Percentiles rank a stretch among this genome's conserved stretches.
phyloP scores from a whole-genome alignment of 64 coral and sea anemone genomes.

The Stichodactyla mertensii region DNA sequence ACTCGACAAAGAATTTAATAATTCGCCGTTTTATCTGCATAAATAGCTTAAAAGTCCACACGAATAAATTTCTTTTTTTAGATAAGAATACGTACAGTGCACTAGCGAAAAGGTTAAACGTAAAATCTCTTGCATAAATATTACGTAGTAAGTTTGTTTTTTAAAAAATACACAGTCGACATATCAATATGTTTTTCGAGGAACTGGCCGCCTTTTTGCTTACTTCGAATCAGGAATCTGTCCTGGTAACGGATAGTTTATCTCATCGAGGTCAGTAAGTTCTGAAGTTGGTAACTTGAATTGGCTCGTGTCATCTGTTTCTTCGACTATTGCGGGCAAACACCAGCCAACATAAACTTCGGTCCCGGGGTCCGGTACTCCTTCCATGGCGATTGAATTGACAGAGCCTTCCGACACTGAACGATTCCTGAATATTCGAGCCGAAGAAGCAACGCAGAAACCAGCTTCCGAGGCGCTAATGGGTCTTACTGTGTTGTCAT shows the following conservation, averaged over 20 bases:
- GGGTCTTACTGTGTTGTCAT: slow-evolving; percentile 51
- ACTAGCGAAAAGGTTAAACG: not conserved
- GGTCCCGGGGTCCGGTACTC: slow-evolving; percentile 14
- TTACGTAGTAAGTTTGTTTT: not conserved
- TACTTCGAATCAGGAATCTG: slow-evolving; percentile 2
- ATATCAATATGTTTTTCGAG: not conserved
- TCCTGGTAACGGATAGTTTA: slow-evolving; percentile 33
- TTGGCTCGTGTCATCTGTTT: slow-evolving; percentile 31
- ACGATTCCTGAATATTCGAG: slow-evolving; percentile 54
- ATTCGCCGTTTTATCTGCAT: not conserved
- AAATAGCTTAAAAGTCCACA: not conserved
- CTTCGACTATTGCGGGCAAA: slow-evolving; percentile 65
- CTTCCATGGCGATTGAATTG: slow-evolving; percentile 53
- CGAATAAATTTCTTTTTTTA: not conserved
- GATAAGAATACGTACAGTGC: not conserved
- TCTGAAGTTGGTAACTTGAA: slow-evolving; percentile 31
- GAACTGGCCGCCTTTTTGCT: not conserved
- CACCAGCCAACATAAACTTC: slow-evolving; percentile 34
- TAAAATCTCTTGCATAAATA: not conserved
- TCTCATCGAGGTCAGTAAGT: slow-evolving; percentile 40
- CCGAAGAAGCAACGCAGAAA: slow-evolving; percentile 48
- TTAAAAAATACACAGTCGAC: not conserved
- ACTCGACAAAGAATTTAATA: not conserved
- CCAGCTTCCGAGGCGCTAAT: slow-evolving; percentile 43
- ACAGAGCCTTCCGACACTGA: slow-evolving; percentile 76